Conservation (phyloP, 2,888 invertebrate genomes). For the Neoitamus cyanurus region DNA sequence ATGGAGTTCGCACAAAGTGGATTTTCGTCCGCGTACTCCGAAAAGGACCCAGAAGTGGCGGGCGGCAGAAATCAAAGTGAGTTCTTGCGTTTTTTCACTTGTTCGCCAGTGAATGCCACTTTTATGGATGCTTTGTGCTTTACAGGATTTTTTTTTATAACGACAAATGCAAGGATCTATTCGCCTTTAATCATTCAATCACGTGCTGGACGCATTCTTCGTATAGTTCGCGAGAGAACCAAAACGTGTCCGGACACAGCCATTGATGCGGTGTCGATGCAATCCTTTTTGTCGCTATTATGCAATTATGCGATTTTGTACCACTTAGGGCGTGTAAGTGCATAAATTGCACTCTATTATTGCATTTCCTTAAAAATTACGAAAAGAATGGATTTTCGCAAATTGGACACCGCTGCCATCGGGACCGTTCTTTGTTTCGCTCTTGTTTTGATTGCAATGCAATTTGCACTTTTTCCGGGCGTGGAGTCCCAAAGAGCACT, state of each 20-base stretch:
- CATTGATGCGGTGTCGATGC: background rate
- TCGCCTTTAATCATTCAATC: slow-evolving; percentile 16
- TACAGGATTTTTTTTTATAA: background rate
- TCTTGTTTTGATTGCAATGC: background rate
- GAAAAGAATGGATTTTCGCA: background rate
- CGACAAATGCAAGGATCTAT: slow-evolving; percentile 23
- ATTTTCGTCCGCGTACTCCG: background rate
- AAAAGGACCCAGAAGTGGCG: slow-evolving; percentile 6
- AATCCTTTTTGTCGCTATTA: slow-evolving; percentile 9
- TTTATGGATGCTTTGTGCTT: slow-evolving; percentile 20
- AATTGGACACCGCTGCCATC: background rate
- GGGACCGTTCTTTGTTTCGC: background rate
- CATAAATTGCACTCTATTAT: slow-evolving; percentile 35
- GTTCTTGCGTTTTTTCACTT: slow-evolving; percentile 20
- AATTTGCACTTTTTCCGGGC: slow-evolving; percentile 13
- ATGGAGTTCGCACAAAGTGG: slow-evolving; percentile 17
- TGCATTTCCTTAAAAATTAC: background rate
- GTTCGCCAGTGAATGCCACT: background rate
- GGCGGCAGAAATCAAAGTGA: slow-evolving; percentile 49
- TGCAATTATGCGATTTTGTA: slow-evolving; percentile 31
- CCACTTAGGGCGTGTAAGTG: slow-evolving; percentile 28
- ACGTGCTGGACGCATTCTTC: slow-evolving; percentile 17
- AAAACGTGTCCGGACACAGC: slow-evolving; percentile 9
- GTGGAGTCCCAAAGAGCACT: background rate
- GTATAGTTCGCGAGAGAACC: background rate